A percentile compares a stretch with the other conserved stretches of the same genome.
Evolutionary conservation across 2,113 vertebrate species (phyloP).

Genomic region (Choloepus hoffmanni): DNA sequence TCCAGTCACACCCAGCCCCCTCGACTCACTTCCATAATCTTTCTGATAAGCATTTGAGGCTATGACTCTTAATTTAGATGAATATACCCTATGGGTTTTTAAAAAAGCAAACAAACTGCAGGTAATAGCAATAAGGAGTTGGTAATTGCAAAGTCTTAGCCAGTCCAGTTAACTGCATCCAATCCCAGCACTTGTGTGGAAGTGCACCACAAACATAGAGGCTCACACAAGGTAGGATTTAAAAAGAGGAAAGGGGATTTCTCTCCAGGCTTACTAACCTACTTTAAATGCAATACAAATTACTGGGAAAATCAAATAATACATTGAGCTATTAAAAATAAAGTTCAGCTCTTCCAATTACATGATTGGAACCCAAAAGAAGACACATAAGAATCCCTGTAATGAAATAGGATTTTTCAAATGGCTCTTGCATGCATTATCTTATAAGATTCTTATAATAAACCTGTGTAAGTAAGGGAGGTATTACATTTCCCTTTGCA

Average conservation of each 20-base stretch:
- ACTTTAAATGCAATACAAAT: neutral
- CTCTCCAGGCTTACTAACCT: neutral
- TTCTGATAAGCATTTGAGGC: neutral
- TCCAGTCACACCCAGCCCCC: neutral
- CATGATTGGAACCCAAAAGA: neutral
- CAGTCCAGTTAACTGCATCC: neutral
- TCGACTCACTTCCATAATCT: neutral
- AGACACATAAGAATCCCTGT: neutral
- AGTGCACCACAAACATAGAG: neutral
- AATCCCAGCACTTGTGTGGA: neutral
- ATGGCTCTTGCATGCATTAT: neutral
- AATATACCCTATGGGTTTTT: neutral
- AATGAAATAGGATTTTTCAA: conserved; percentile 1
- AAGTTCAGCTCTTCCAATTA: neutral
- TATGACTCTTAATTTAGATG: neutral
- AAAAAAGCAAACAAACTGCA: neutral
- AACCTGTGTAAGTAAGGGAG: neutral
- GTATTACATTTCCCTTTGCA: neutral
- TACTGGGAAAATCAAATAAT: neutral
- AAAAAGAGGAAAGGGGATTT: neutral
- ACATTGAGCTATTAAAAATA: neutral
- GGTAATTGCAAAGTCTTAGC: neutral
- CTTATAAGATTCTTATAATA: neutral
- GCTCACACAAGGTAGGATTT: neutral
- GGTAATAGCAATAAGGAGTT: neutral